phyloP scores from a whole-genome alignment of 2,797 vertebrate genomes.

The Picus viridis region DNA sequence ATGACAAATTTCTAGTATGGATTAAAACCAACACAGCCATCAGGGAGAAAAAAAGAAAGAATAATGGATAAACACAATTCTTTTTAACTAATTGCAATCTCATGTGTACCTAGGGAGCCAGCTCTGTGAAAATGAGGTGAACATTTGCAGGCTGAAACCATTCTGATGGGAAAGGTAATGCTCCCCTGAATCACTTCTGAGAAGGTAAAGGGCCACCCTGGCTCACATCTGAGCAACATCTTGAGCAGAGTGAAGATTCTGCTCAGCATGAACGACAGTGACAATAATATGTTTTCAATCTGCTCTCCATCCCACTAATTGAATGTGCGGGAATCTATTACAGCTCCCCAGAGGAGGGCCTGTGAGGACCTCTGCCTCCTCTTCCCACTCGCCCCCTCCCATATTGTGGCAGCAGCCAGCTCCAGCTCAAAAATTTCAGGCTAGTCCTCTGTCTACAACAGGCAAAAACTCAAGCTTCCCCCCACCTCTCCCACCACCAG shows the following conservation, averaged over 20 bases:
- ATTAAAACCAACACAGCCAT: background rate
- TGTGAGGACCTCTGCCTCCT: background rate
- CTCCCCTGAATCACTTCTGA: background rate
- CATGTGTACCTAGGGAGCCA: background rate
- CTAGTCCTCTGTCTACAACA: background rate
- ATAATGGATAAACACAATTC: background rate
- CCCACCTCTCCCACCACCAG: too few species aligned
- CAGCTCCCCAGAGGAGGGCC: background rate
- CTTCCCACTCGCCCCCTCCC: background rate
- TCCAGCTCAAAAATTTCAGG: background rate
- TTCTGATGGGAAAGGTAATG: background rate
- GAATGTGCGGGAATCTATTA: background rate
- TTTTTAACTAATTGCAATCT: background rate
- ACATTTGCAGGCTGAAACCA: background rate
- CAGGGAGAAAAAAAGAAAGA: background rate
- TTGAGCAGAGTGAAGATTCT: background rate
- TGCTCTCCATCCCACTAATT: background rate
- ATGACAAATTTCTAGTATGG: background rate
- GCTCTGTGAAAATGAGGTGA: background rate
- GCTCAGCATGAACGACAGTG: background rate
- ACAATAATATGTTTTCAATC: background rate
- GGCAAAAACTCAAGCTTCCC: background rate
- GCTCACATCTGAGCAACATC: constrained; percentile 19
- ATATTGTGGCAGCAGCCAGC: background rate
- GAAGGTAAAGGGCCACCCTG: background rate